Evolutionary conservation across 2,888 invertebrate species (phyloP), one percentile per base, ranked within the genome.

Genomic region (Ectemnius lituratus): DNA sequence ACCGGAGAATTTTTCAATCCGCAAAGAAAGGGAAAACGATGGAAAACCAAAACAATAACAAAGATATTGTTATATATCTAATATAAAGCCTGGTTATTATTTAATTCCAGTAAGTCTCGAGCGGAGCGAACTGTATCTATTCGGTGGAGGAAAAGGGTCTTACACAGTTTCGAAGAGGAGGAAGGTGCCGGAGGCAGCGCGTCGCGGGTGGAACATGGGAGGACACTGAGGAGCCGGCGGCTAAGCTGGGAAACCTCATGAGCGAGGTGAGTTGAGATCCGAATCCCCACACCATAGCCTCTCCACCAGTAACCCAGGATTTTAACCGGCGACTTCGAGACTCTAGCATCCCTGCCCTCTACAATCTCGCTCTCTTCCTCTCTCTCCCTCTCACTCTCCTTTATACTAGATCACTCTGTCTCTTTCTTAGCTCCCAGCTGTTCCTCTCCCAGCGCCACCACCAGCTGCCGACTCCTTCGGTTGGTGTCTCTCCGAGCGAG

Each of bases 201-300:
- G 87, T 83, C 88, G 86, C 86, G 89, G 85, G 82, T 80, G 88
- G 86, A 85, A 85, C 89, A 87, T 89, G 88, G 86, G 89, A 88
- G 88, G 87, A 86, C 88, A 90, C 90, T 90, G 90, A 89, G 87
- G 87, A 76, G 83, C 80, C 83, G 78, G 77, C 83, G 84, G 78
- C 80, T 82, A 88, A 83, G 87, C 89, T 87, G 86, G 85, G 84
- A 86, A 88, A 89, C 89, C 88, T 90, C 89, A 89, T 89, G 88
- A 87, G 85, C 83, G 67, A 75, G 75, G 75, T 75, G 75, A 75
- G 68, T 58, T 20, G 74, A 60, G 74, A 75, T 63, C 57, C 62
- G 62, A 74, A 73, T 68, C 74, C 73, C 59, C 79, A 75, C 63
- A 52, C 52, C 52, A 52, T 52, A 14, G 16, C 52, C 52, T 16